Evolutionary conservation across 2,888 invertebrate genomes (phyloP), one percentile per base, ranked within the genome.

Genomic region (Acrocyrtus sp.): DNA sequence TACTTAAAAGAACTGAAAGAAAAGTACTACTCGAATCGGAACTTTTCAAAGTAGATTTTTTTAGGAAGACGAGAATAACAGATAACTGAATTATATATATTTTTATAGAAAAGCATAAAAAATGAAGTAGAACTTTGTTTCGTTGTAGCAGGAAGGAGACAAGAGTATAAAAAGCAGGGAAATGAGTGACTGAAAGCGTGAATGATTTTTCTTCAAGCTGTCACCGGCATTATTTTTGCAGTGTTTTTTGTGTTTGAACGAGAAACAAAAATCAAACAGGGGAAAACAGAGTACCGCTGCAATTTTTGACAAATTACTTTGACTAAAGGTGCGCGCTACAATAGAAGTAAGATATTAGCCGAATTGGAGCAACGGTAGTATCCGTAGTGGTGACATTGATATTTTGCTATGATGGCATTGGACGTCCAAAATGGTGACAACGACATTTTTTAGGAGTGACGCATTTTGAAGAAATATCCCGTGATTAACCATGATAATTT

Each of bases 331-430:
- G 48, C 5, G 48, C 19, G n/a, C 15, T 22, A 53, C 34, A 34
- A 53, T 34, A 53, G 34, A 29, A 19, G 51, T 15, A 21, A 22
- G 22, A 26, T 29, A 56, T 56, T 56, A 56, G 17, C 41, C 41
- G 17, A 56, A 56, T 41, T 63, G 62, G 62, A 63, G 41, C 62
- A 63, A 63, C 62, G 62, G 53, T 53, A 63, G 12, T 53, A 12
- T 39, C 27, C n/a, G 29, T 15, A 24, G 34, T 54, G 26, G 34
- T 34, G n/a, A n/a, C n/a, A n/a, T n/a, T n/a, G n/a, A n/a, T n/a
- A n/a, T n/a, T n/a, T n/a, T n/a, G n/a, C n/a, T n/a, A n/a, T n/a
- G n/a, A n/a, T n/a, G n/a, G n/a, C n/a, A n/a, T n/a, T n/a, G n/a
- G n/a, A n/a, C n/a, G n/a, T n/a, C n/a, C n/a, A n/a, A 48, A 56